A percentile compares a stretch with the other conserved stretches of the same genome.
Evolutionary conservation across 2,888 invertebrate species (phyloP).

Genomic region (Cryptosula pallasiana): DNA sequence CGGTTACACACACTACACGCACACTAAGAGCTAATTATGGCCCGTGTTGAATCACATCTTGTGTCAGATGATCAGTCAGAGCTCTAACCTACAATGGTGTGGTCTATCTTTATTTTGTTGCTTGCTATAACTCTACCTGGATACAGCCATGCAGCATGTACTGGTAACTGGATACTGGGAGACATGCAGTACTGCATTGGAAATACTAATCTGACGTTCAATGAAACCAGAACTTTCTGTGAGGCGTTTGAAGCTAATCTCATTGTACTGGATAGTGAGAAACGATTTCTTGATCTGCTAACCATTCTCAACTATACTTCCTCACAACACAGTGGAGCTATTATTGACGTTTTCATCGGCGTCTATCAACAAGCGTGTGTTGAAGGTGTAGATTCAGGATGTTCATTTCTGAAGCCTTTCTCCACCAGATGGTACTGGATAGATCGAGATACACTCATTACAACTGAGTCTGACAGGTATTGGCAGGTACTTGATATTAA

Average conservation of each 20-base stretch:
- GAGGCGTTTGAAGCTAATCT: neutral
- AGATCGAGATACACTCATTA: neutral
- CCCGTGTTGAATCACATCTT: too few relatives aligned
- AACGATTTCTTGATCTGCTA: neutral
- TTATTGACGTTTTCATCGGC: slow-evolving; percentile 4
- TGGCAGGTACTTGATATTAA: slow-evolving; percentile 7
- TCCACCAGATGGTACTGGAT: slow-evolving; percentile 19
- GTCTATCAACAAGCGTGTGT: neutral
- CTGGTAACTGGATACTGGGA: neutral
- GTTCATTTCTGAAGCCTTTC: neutral
- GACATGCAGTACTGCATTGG: neutral
- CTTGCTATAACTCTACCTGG: too few relatives aligned
- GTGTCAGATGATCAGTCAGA: too few relatives aligned
- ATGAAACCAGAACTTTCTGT: neutral
- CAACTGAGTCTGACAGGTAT: neutral
- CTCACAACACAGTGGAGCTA: neutral
- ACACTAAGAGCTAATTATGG: too few relatives aligned
- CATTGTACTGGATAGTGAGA: neutral
- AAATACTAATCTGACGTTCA: neutral
- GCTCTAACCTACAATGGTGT: too few relatives aligned
- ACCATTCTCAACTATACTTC: neutral
- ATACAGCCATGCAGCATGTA: neutral
- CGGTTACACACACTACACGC: too few relatives aligned
- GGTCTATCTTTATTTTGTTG: too few relatives aligned
- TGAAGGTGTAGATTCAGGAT: neutral